Conservation (phyloP, 2,888 invertebrate species). For the Notodonta ziczac region DNA sequence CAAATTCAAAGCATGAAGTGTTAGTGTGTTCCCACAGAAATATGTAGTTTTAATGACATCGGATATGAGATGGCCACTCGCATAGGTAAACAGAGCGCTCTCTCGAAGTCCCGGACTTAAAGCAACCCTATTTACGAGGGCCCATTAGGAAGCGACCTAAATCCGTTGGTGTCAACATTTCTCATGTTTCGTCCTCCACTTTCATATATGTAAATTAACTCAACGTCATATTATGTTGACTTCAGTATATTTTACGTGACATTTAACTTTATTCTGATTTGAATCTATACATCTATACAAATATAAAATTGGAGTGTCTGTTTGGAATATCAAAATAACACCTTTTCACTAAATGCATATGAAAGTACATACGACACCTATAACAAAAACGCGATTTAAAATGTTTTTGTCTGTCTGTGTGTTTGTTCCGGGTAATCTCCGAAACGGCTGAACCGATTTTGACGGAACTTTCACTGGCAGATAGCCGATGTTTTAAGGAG, state of each 20-base stretch:
- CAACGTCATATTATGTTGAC: conserved; percentile 21
- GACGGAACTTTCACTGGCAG: too few species aligned
- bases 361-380: too few species aligned
- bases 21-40: conserved; percentile 2
- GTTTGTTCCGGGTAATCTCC: too few species aligned
- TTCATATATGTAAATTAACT: conserved; percentile 42
- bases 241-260: not conserved
- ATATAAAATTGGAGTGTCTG: too few species aligned
- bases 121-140: conserved; percentile 49
- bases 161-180: conserved; percentile 55
- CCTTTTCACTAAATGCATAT: too few species aligned
- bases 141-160: conserved; percentile 60
- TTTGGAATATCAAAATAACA: too few species aligned
- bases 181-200: conserved; percentile 43
- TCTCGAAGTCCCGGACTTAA: conserved; percentile 49
- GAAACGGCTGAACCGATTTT: too few species aligned
- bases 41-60: conserved; percentile 20
- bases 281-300: too few species aligned
- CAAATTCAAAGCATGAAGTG: not conserved
- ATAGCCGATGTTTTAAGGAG: too few species aligned
- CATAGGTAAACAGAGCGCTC: conserved; percentile 48
- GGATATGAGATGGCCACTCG: conserved; percentile 20
- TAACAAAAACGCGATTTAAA: too few species aligned
- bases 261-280: not conserved
- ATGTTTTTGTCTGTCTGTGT: too few species aligned